Conservation (phyloP, 2,888 invertebrate genomes). For the Idaea biselata region DNA sequence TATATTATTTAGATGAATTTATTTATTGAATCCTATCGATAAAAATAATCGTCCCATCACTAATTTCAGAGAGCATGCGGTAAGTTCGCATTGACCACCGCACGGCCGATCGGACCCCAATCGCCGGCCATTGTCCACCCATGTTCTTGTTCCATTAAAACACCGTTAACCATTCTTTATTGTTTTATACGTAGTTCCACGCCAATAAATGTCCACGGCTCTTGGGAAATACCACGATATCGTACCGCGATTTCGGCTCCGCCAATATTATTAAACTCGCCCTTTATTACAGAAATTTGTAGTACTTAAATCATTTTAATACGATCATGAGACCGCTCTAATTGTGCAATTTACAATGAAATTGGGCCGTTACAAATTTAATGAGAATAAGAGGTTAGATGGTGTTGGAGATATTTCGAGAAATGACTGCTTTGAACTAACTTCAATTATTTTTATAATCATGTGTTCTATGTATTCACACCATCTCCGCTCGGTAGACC, state of each 20-base stretch:
- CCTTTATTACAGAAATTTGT: constrained; percentile 66
- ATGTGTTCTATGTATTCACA: too few species aligned
- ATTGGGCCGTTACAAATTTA: neutral
- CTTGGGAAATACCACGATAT: constrained; percentile 61
- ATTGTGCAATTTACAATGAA: constrained; percentile 43
- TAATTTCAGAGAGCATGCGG: constrained; percentile 44
- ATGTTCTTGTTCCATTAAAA: constrained; percentile 79
- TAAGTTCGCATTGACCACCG: constrained; percentile 66
- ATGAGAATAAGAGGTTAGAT: neutral
- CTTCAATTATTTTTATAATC: neutral
- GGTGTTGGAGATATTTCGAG: neutral
- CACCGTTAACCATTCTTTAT: constrained; percentile 79
- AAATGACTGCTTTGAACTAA: neutral
- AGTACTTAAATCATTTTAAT: constrained; percentile 56
- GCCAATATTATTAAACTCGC: constrained; percentile 59
- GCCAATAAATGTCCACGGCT: constrained; percentile 73
- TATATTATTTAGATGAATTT: neutral
- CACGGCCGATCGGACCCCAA: constrained; percentile 55
- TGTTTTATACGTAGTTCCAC: constrained; percentile 70
- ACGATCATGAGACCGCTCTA: constrained; percentile 40
- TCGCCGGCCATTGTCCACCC: constrained; percentile 69
- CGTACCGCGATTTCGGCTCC: constrained; percentile 56
- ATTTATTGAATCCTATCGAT: constrained; percentile 39
- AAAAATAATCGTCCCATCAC: constrained; percentile 27
- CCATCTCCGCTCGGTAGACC: too few species aligned